Percentiles rank a stretch among this genome's conserved stretches.
Conservation (phyloP, 2,797 vertebrate species). For the Alca torda region DNA sequence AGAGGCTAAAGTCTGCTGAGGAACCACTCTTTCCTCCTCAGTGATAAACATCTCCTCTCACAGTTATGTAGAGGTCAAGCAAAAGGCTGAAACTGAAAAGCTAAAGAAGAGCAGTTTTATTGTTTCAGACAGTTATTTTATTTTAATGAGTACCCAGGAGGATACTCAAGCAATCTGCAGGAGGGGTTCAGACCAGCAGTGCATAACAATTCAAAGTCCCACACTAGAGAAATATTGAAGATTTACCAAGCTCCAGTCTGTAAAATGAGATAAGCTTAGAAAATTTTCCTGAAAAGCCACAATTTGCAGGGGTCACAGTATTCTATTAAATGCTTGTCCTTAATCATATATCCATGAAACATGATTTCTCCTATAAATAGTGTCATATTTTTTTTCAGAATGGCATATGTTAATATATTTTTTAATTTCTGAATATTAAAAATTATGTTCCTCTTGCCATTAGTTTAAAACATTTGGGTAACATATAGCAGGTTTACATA, state of each 20-base stretch:
- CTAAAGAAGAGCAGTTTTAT: neutral
- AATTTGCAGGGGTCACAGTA: neutral
- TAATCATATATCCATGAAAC: neutral
- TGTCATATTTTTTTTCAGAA: neutral
- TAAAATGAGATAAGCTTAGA: neutral
- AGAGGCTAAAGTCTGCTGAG: neutral
- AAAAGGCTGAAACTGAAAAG: neutral
- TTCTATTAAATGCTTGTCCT: neutral
- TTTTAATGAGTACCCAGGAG: conserved; percentile 46
- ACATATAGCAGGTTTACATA: neutral
- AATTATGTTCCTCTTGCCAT: neutral
- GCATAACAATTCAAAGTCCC: neutral
- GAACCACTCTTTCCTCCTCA: neutral
- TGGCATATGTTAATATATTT: neutral
- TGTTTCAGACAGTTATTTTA: conserved; percentile 1
- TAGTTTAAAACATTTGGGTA: neutral
- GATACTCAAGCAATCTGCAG: neutral
- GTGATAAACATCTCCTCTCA: neutral
- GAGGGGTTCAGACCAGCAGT: neutral
- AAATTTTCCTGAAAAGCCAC: neutral
- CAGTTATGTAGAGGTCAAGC: neutral
- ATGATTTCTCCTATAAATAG: neutral
- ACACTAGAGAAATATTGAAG: neutral
- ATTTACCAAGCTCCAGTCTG: neutral
- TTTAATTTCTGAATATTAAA: neutral